Base-by-base conservation (phyloP, 2,888 invertebrate genomes). In the Leptopterna dolabrata region DNA sequence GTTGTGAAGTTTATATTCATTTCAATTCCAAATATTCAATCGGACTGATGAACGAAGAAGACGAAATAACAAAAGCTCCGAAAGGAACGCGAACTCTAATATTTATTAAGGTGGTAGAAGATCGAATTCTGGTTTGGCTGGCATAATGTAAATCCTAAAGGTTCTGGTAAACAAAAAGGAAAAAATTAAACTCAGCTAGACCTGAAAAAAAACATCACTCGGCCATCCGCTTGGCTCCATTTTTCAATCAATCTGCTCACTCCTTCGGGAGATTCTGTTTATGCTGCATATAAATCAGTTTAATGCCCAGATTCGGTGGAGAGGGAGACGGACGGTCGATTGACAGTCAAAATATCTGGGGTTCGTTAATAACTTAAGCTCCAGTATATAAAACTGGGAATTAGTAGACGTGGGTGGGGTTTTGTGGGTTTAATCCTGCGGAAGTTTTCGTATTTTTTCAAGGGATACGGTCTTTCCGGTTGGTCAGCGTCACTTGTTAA, bases 131-230 rank as follows among this genome's bases (percentile, higher is more conserved):
- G 78, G 19, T 6, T 43, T 43, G 45, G 27, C 78, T 78, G 45
- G 24, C 45, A 78, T 78, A 78, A 78, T 45, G 78, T 78, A 78
- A 78, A 45, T 43, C 78, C 45, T 24, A 45, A 78, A 45, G 78
- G 45, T 78, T 24, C 76, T 24, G 24, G 78, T 78, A 45, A 78
- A 45, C 47, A 78, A 76, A 76, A 4, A 76, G 36, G 14, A 41
- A 41, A 51, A 51, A 51, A 51, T 14, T n/a, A 51, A 30, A 11
- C 43, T 41, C 76, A 76, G 41, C 36, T 14, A 0, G 4, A 41
- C 73, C 9, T 9, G 41, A 36, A 73, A 55, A 71, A 78, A 78
- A 78, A 45, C 24, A 19, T 24, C 24, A 11, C 11, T 63, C 19
- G 30, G 36, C 36, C 73, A 30, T 73, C 73, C 73, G 73, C 29